Evolutionary conservation across 2,888 invertebrate genomes (phyloP).

Genomic region (Torymus auratus): DNA sequence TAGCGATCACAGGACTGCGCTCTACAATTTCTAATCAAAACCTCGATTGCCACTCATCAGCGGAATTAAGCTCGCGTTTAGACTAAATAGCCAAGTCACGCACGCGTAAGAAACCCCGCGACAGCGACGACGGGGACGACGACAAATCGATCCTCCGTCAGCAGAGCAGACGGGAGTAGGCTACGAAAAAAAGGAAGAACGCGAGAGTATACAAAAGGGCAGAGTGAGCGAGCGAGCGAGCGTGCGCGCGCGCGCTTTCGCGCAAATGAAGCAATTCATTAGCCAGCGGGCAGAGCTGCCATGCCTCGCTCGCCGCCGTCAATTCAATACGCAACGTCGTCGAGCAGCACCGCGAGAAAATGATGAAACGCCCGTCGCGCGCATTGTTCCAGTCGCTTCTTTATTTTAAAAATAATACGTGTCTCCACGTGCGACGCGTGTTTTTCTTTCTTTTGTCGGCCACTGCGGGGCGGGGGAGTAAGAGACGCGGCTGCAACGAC

Average conservation of each 20-base stretch:
- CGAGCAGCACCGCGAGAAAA: slow-evolving; percentile 4
- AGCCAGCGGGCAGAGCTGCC: neutral
- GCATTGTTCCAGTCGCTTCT: slow-evolving; percentile 18
- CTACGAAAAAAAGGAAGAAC: neutral
- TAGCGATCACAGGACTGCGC: neutral
- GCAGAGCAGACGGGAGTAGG: too few relatives aligned
- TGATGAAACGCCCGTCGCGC: slow-evolving; percentile 1
- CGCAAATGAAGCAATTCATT: slow-evolving; percentile 41
- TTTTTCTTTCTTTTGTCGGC: too few relatives aligned
- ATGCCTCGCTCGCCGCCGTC: slow-evolving; percentile 3
- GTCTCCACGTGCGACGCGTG: neutral
- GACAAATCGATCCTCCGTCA: too few relatives aligned
- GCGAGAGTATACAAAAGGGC: slow-evolving; percentile 8
- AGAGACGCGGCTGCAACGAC: too few relatives aligned
- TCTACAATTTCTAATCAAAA: slow-evolving; percentile 38
- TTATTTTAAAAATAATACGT: slow-evolving; percentile 31
- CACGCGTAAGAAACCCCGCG: neutral
- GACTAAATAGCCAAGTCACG: slow-evolving; percentile 28
- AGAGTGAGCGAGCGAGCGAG: too few relatives aligned
- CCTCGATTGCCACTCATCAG: slow-evolving; percentile 38
- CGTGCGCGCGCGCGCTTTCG: neutral
- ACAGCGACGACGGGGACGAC: too few relatives aligned
- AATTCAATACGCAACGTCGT: slow-evolving; percentile 1
- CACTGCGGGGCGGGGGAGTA: too few relatives aligned
- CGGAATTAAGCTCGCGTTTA: slow-evolving; percentile 18